Conservation (phyloP, 2,888 invertebrate species). For the Salticus scenicus region DNA sequence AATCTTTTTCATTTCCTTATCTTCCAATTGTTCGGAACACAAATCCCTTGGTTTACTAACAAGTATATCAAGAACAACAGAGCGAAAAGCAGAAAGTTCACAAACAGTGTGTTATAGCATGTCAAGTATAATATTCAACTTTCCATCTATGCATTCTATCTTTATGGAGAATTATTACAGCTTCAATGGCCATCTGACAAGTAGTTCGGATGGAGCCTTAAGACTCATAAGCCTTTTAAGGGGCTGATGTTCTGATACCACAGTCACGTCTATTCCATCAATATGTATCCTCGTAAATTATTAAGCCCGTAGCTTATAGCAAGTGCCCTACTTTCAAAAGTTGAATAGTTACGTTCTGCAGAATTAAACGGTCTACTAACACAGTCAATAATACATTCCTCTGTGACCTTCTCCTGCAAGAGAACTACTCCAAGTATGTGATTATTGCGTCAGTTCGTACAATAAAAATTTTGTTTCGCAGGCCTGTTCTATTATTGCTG, state of each 20-base stretch:
- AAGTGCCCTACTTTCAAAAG: background rate
- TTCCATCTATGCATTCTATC: slow-evolving; percentile 12
- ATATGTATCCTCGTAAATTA: slow-evolving; percentile 20
- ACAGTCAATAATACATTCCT: no score
- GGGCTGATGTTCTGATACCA: slow-evolving; percentile 14
- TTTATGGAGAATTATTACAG: slow-evolving; percentile 12
- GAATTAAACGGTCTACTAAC: no score
- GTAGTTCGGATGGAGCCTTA: background rate
- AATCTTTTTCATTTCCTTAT: slow-evolving; percentile 16
- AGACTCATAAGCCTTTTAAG: slow-evolving; percentile 6
- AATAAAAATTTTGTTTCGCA: no score
- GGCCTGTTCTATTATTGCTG: background rate
- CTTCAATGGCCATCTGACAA: slow-evolving; percentile 21
- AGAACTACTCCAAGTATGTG: no score
- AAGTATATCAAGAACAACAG: background rate
- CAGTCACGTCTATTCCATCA: background rate
- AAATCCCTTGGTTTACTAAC: slow-evolving; percentile 7
- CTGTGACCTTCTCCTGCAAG: no score
- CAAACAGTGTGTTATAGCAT: slow-evolving; percentile 14
- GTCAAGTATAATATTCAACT: slow-evolving; percentile 18
- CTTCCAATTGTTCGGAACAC: slow-evolving; percentile 5
- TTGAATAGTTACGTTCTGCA: slow-evolving; percentile 9
- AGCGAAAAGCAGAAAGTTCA: background rate
- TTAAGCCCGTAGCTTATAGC: background rate
- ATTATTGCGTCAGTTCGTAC: no score